Conservation (phyloP, 2,888 invertebrate species). For the Drosophila pegasa region DNA sequence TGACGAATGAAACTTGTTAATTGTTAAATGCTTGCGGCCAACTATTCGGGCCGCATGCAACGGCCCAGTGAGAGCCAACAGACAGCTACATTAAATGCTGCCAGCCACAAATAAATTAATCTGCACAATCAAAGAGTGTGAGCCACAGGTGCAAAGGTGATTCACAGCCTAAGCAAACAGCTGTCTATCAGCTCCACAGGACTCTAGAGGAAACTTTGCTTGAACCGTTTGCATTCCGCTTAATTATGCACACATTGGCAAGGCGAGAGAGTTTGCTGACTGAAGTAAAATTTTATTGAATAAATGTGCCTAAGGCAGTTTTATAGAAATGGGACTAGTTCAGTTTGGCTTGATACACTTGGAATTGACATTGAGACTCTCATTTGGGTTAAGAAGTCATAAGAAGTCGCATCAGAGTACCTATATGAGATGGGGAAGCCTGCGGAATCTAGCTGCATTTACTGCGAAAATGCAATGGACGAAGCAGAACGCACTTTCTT, state of each 20-base stretch:
- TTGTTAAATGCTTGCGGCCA: slow-evolving; percentile 36
- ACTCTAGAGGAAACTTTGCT: background rate
- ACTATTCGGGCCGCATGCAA: background rate
- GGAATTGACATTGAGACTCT: too few relatives aligned
- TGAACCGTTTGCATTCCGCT: background rate
- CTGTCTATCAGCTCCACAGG: background rate
- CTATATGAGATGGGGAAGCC: too few relatives aligned
- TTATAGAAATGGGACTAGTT: too few relatives aligned
- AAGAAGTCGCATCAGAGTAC: too few relatives aligned
- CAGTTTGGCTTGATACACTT: too few relatives aligned
- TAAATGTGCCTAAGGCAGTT: too few relatives aligned
- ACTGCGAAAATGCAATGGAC: too few relatives aligned
- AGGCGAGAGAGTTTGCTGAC: background rate
- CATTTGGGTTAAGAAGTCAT: too few relatives aligned
- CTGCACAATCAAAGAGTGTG: background rate
- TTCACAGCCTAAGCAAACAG: background rate
- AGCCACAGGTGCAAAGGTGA: background rate
- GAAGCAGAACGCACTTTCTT: too few relatives aligned
- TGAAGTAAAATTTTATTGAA: background rate
- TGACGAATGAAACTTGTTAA: slow-evolving; percentile 54
- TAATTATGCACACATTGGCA: background rate
- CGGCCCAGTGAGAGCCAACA: background rate
- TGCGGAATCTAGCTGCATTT: too few relatives aligned
- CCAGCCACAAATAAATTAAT: slow-evolving; percentile 6
- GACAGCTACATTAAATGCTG: slow-evolving; percentile 5